Evolutionary conservation across 2,113 vertebrate species (phyloP).

Genomic region (Entelurus aequoreus): DNA sequence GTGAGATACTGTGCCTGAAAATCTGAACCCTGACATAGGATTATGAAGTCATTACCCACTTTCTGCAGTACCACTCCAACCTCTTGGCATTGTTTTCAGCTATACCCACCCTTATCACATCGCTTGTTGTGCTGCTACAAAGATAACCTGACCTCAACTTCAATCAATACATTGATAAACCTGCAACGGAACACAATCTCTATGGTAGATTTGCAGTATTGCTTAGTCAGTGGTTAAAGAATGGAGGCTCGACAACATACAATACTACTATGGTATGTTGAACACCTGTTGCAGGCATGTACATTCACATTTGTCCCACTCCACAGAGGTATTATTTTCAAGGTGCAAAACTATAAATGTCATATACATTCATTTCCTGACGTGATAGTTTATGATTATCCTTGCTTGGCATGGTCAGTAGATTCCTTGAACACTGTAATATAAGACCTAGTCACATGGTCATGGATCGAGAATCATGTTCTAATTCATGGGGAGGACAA

Average conservation of each 20-base stretch:
- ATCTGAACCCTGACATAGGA: neutral
- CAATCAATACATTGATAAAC: neutral
- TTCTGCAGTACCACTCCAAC: neutral
- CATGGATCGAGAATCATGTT: constrained; percentile 1
- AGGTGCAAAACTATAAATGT: constrained; percentile 5
- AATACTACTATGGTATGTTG: constrained; percentile 10
- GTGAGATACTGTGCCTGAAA: no score
- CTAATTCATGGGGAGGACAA: constrained; percentile 3
- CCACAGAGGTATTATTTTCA: constrained; percentile 48
- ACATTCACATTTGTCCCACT: constrained; percentile 8
- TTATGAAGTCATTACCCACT: neutral
- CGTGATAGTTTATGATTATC: constrained; percentile 13
- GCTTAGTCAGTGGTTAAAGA: constrained; percentile 44
- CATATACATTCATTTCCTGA: constrained; percentile 36
- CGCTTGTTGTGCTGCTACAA: no score
- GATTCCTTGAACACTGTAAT: constrained; percentile 1
- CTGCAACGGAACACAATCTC: neutral
- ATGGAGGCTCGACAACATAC: constrained; percentile 41
- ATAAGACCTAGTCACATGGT: constrained; percentile 8
- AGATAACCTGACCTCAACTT: no score
- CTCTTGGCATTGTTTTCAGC: neutral
- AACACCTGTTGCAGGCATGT: constrained; percentile 14
- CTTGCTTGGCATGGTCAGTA: constrained; percentile 30
- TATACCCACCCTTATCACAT: no score
- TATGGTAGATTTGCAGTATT: constrained; percentile 21